Conservation (phyloP, 2,888 invertebrate species). For the Norana najaformis region DNA sequence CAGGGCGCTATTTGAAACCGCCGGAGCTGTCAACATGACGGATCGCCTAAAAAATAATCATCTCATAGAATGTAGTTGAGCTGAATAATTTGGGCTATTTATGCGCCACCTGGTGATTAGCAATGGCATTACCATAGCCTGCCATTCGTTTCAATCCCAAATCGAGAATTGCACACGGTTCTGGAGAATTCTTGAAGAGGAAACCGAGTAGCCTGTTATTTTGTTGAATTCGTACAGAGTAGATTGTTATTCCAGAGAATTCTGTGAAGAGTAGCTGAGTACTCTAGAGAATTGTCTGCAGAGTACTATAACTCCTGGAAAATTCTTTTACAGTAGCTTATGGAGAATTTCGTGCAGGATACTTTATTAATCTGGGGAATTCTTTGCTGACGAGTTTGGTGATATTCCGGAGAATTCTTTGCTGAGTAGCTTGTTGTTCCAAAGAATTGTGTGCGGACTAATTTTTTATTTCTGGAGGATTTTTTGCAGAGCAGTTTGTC, state of each 20-base stretch:
- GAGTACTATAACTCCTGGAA: too few relatives aligned
- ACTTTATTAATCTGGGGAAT: neutral
- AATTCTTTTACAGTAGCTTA: neutral
- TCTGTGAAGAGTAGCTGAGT: neutral
- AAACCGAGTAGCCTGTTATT: neutral
- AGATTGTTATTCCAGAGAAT: neutral
- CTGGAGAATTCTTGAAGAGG: neutral
- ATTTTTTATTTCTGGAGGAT: too few relatives aligned
- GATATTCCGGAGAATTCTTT: neutral
- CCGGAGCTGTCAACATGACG: constrained; percentile 14
- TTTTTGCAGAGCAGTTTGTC: neutral
- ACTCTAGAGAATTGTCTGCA: neutral
- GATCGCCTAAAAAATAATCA: constrained; percentile 16
- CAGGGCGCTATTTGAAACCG: constrained; percentile 7
- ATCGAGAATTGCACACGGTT: neutral
- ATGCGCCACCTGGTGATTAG: constrained; percentile 1
- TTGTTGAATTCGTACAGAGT: too few relatives aligned
- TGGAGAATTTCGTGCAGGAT: neutral
- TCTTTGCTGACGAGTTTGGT: neutral
- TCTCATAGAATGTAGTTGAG: constrained; percentile 3
- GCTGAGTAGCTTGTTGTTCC: too few relatives aligned
- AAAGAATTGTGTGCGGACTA: too few relatives aligned
- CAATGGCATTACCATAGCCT: constrained; percentile 13
- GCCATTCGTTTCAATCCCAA: neutral
- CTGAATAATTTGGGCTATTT: constrained; percentile 7